Evolutionary conservation across 2,888 invertebrate species (phyloP).

Genomic region (Strigamia crassipes): DNA sequence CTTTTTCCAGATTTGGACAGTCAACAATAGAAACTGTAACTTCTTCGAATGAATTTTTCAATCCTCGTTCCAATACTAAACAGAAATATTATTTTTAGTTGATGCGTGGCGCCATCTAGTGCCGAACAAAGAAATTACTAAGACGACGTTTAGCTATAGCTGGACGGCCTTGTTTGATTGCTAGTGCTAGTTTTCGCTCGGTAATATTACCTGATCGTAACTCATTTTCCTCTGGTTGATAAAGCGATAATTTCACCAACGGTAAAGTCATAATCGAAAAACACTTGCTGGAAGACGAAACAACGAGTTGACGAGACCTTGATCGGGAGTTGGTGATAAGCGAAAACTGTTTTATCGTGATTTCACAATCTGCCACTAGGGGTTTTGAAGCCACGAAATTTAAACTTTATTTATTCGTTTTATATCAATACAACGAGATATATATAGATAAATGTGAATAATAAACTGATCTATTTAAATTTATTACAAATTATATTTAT

Average conservation of each 20-base stretch:
- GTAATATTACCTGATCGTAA: not conserved
- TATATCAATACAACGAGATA: too few species aligned
- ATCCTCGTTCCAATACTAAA: slow-evolving; percentile 72
- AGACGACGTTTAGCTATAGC: not conserved
- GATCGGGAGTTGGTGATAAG: too few species aligned
- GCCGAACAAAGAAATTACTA: not conserved
- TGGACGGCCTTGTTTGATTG: not conserved
- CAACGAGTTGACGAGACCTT: too few species aligned
- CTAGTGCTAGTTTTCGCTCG: not conserved
- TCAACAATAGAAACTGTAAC: slow-evolving; percentile 76
- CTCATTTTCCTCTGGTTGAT: not conserved
- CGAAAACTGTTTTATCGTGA: too few species aligned
- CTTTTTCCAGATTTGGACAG: slow-evolving; percentile 80
- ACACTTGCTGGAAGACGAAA: too few species aligned
- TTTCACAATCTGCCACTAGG: too few species aligned
- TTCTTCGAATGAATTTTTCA: slow-evolving; percentile 72
- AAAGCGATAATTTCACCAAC: slow-evolving; percentile 45
- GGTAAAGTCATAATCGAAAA: slow-evolving; percentile 62
- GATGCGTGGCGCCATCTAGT: too few species aligned
- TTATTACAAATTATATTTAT: too few species aligned
- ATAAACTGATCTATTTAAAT: too few species aligned
- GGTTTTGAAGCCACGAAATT: too few species aligned
- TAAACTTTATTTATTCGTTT: too few species aligned
- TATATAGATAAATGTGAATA: too few species aligned
- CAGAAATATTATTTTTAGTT: slow-evolving; percentile 52